phyloP scores from a whole-genome alignment of 2,797 vertebrate species.

The Enteromius fasciolatus region DNA sequence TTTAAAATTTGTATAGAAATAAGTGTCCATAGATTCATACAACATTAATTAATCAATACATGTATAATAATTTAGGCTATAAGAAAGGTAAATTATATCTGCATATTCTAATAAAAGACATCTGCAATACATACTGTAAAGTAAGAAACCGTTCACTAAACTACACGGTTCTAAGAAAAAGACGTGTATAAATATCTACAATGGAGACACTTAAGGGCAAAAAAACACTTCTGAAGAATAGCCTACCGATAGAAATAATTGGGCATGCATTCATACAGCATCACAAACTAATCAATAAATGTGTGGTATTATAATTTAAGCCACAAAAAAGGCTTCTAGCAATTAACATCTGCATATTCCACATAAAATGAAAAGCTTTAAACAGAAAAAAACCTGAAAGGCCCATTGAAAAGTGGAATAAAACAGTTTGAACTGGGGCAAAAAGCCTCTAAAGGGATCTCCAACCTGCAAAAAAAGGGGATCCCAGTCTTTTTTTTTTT shows the following conservation, averaged over 20 bases:
- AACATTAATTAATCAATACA: slow-evolving; percentile 57
- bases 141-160: background rate
- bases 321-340: slow-evolving; percentile 65
- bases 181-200: background rate
- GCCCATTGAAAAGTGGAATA: slow-evolving; percentile 6
- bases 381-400: slow-evolving; percentile 11
- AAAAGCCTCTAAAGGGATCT: slow-evolving; percentile 52
- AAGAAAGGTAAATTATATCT: slow-evolving; percentile 63
- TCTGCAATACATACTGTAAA: background rate
- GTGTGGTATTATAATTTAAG: slow-evolving; percentile 63
- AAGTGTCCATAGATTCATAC: background rate
- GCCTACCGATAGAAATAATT: background rate
- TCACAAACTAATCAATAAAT: slow-evolving; percentile 24
- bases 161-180: background rate
- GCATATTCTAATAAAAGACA: slow-evolving; percentile 51
- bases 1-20: background rate
- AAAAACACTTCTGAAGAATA: background rate
- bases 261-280: background rate
- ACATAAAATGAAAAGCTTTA: slow-evolving; percentile 48
- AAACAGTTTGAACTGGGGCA: slow-evolving; percentile 46
- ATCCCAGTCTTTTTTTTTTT: slow-evolving; percentile 72
- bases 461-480: slow-evolving; percentile 72
- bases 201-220: background rate
- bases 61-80: slow-evolving; percentile 61
- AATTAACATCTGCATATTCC: slow-evolving; percentile 65